Conservation (phyloP, 2,113 vertebrate species). For the Romanogobio albipinnatus region DNA sequence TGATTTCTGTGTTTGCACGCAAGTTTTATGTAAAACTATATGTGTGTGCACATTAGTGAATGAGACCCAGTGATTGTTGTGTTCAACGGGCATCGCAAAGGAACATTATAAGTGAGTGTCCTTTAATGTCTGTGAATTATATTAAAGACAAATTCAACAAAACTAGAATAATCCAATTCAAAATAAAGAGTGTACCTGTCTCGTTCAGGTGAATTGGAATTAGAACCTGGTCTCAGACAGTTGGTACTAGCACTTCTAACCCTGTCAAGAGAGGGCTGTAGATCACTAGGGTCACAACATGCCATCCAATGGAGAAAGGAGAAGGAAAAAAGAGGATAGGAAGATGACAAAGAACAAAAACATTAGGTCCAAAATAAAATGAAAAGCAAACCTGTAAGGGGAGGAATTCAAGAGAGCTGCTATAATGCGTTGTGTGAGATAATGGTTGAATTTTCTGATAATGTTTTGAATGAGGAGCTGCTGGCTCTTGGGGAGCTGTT, state of each 20-base stretch:
- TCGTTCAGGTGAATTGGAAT: constrained; percentile 96
- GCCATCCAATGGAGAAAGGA: constrained; percentile 70
- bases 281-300: constrained; percentile 99
- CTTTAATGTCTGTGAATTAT: not conserved
- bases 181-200: constrained; percentile 85
- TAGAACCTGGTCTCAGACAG: constrained; percentile 99
- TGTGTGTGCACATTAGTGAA: not conserved
- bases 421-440: constrained; percentile 20
- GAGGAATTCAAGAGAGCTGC: not conserved
- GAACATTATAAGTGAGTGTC: constrained; percentile 3
- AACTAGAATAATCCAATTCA: constrained; percentile 28
- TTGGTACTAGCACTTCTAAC: constrained; percentile 99
- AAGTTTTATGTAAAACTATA: not conserved
- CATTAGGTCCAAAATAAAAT: constrained; percentile 59
- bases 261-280: constrained; percentile 97
- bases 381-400: constrained; percentile 19
- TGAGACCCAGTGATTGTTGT: not conserved
- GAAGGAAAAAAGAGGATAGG: constrained; percentile 67
- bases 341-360: constrained; percentile 82
- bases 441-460: not conserved
- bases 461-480: not conserved
- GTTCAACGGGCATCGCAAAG: not conserved
- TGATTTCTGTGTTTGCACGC: not conserved
- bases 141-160: constrained; percentile 25
- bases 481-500: constrained; percentile 23